Percentiles rank a stretch among this genome's conserved stretches.
phyloP scores from a whole-genome alignment of 2,888 invertebrate genomes.

The Acrobasis consociella region DNA sequence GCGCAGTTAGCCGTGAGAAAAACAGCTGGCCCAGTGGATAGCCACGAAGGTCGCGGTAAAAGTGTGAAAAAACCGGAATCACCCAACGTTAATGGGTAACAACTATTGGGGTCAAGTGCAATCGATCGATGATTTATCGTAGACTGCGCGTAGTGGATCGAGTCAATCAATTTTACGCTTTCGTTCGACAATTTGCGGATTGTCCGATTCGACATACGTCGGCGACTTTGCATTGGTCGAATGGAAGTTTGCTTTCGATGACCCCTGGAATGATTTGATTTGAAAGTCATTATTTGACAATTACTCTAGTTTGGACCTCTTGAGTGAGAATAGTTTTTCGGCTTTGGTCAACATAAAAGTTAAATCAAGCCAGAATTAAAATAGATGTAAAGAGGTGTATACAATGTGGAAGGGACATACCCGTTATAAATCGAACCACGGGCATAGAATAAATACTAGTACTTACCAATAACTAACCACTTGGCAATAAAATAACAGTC shows the following conservation, averaged over 20 bases:
- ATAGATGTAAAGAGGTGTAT: too few relatives aligned
- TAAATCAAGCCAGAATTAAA: neutral
- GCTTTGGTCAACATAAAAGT: too few relatives aligned
- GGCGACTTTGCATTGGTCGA: conserved; percentile 1
- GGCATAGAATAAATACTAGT: too few relatives aligned
- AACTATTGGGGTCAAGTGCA: conserved; percentile 23
- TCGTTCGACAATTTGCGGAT: conserved; percentile 33
- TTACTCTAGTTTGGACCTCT: neutral
- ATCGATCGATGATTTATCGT: conserved; percentile 4
- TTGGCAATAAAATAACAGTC: too few relatives aligned
- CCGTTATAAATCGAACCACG: too few relatives aligned
- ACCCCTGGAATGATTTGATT: conserved; percentile 4
- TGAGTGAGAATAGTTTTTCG: too few relatives aligned
- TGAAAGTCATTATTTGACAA: conserved; percentile 11
- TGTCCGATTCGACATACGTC: conserved; percentile 18
- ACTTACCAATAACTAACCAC: too few relatives aligned
- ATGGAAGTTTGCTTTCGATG: conserved; percentile 18
- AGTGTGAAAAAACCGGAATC: conserved; percentile 57
- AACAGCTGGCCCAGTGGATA: conserved; percentile 35
- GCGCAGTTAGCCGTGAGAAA: conserved; percentile 52
- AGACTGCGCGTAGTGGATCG: conserved; percentile 14
- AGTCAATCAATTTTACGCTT: conserved; percentile 39
- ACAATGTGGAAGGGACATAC: too few relatives aligned
- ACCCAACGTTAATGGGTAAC: conserved; percentile 35
- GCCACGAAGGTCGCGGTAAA: conserved; percentile 60